Evolutionary conservation across 1,140 invertebrate species (phyloP), one percentile per base, ranked within the genome.

Genomic region (Venustaconcha ellipsiformis): DNA sequence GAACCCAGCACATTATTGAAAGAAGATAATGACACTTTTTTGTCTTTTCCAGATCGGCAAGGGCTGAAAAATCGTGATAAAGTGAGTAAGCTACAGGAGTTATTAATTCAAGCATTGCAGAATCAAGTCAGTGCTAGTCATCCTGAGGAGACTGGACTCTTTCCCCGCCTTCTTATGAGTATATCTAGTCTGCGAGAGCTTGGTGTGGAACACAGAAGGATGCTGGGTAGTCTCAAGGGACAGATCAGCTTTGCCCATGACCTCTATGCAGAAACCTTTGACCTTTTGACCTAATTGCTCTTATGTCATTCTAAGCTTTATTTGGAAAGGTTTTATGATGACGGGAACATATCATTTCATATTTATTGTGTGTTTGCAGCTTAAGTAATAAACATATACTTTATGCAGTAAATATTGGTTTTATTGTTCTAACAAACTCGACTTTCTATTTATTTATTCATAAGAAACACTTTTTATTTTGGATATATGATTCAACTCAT

Each of bases 141-240:
- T 70, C 84, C 85, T 8, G 84, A 86, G 15, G 86, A 87, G 63
- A 78, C 79, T 1, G 87, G 87, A n/a, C 80, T 89, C 14, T 89
- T 89, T 69, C 87, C 88, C 14, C 85, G 87, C 14, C 81, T 89
- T 1, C 84, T 89, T 56, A 89, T 89, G 88, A 87, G 86, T 74
- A 87, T 89, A 63, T 88, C 88, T 64, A 87, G 82, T 71, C 83
- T 89, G 14, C 83, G 88, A 18, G 88, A 89, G 67, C 84, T 89
- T 1, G 88, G 85, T 26, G 87, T 87, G 14, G 88, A 89, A 76
- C 88, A 89, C 72, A 67, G 85, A 18, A 79, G 88, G 57, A 87
- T 88, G 85, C 79, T 89, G 23, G 83, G 83, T 62, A 84, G 79
- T 14, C 79, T 88, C 11, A 88, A 88, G 74, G 85, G 85, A 48